A percentile compares a stretch with the other conserved stretches of the same genome.
Conservation (phyloP, 2,113 vertebrate species). For the Pao palembangensis region DNA sequence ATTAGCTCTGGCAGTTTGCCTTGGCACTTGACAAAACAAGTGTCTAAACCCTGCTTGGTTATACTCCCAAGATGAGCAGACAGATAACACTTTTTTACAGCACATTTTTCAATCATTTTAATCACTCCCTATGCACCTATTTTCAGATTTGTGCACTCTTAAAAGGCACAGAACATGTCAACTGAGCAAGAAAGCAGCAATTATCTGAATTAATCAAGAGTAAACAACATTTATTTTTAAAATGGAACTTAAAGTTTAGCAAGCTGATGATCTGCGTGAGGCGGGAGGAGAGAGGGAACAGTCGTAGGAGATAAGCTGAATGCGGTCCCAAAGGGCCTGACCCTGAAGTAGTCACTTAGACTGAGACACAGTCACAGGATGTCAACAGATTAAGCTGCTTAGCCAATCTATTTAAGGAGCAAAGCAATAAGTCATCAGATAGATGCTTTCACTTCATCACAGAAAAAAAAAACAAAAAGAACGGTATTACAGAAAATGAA, state of each 20-base stretch:
- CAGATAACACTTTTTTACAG: too few relatives aligned
- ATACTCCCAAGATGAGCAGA: too few relatives aligned
- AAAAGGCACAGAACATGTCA: too few relatives aligned
- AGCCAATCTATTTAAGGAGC: conserved; percentile 54
- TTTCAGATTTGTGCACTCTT: neutral
- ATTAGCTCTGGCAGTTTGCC: conserved; percentile 36
- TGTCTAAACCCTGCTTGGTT: conserved; percentile 6
- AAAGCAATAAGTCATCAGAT: conserved; percentile 31
- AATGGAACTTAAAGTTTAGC: too few relatives aligned
- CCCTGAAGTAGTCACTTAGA: conserved; percentile 45
- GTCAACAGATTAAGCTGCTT: conserved; percentile 59
- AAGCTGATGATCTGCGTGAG: neutral
- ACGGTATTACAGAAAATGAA: neutral
- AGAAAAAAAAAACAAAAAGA: neutral
- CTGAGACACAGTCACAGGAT: conserved; percentile 43
- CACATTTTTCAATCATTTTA: too few relatives aligned
- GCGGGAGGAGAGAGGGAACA: conserved; percentile 30
- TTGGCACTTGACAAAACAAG: conserved; percentile 32
- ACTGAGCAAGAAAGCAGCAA: too few relatives aligned
- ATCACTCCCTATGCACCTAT: neutral
- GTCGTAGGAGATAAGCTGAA: conserved; percentile 41
- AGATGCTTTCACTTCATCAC: conserved; percentile 12
- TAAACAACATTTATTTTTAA: too few relatives aligned
- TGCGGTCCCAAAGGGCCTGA: conserved; percentile 35
- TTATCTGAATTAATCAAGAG: too few relatives aligned